Conservation (phyloP, 2,797 vertebrate genomes). For the Melanogrammus aeglefinus region DNA sequence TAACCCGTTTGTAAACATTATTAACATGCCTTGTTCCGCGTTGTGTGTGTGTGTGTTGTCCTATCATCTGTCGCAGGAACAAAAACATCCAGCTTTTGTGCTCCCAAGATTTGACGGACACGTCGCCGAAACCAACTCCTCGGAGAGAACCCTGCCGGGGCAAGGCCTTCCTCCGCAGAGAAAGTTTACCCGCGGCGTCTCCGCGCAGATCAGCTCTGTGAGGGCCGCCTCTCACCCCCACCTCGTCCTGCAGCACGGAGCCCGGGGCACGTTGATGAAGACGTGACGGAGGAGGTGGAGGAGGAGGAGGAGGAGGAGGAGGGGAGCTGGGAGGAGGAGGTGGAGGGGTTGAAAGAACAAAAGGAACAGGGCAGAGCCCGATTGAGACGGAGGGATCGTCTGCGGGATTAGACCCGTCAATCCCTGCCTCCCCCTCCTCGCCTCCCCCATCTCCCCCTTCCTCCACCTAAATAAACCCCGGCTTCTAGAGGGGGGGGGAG, state of each 20-base stretch:
- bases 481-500: slow-evolving; percentile 7
- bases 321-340: slow-evolving; percentile 45
- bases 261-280: slow-evolving; percentile 65
- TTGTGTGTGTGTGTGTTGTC: too few relatives aligned
- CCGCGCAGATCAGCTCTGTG: neutral
- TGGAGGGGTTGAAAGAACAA: slow-evolving; percentile 70
- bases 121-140: neutral
- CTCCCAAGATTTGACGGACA: neutral
- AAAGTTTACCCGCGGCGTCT: slow-evolving; percentile 5
- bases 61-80: neutral
- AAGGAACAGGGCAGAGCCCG: slow-evolving; percentile 58
- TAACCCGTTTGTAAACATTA: too few relatives aligned
- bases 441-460: neutral
- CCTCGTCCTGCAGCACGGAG: slow-evolving; percentile 23
- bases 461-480: neutral
- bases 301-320: slow-evolving; percentile 45
- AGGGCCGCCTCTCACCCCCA: neutral
- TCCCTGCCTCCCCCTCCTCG: slow-evolving; percentile 51
- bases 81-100: neutral
- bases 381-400: slow-evolving; percentile 49
- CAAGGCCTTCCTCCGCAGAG: neutral
- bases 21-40: too few relatives aligned
- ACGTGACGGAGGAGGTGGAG: slow-evolving; percentile 35
- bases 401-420: slow-evolving; percentile 71
- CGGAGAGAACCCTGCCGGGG: neutral